These are phyloP conservation scores for Darwinula stevensoni DNA, from an alignment of 2,888 invertebrate genomes.

Conservation along the genomic window DNA sequence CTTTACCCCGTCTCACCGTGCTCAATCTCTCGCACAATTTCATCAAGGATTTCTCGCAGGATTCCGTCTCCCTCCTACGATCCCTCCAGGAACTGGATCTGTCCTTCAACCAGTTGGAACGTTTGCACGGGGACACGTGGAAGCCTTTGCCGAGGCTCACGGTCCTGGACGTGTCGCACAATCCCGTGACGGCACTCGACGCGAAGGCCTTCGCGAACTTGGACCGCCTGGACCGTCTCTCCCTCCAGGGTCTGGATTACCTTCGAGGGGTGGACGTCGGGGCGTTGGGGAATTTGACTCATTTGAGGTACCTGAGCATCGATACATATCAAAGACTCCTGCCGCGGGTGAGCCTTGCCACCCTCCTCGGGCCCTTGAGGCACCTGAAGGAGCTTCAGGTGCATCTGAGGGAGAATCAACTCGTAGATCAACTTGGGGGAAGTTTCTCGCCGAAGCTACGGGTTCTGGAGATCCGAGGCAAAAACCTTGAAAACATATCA, in stretches of 20 bases:
- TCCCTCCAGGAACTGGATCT: constrained; percentile 39
- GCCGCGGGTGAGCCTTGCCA: constrained; percentile 17
- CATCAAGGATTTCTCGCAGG: constrained; percentile 32
- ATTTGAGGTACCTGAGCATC: constrained; percentile 34
- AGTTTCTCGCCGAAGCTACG: constrained; percentile 46
- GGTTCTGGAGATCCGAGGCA: constrained; percentile 47
- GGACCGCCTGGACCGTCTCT: constrained; percentile 36
- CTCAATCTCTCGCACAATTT: constrained; percentile 50
- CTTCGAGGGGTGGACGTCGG: constrained; percentile 42
- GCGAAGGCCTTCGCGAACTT: constrained; percentile 38
- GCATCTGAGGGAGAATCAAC: constrained; percentile 36
- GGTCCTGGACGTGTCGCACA: constrained; percentile 43
- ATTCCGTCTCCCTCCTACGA: too few species aligned
- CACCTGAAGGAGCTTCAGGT: constrained; percentile 42
- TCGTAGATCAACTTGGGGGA: constrained; percentile 43
- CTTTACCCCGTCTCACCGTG: constrained; percentile 40
- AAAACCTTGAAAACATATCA: constrained; percentile 36
- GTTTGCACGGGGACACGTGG: constrained; percentile 44
- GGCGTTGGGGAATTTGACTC: constrained; percentile 35
- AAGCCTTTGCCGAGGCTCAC: constrained; percentile 36
- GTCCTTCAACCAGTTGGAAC: constrained; percentile 39
- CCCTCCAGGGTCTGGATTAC: constrained; percentile 37
- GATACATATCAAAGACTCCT: too few species aligned
- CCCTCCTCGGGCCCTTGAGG: constrained; percentile 32
- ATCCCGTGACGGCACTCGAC: constrained; percentile 41